Conservation (phyloP, 2,888 invertebrate genomes). For the Drosophila parthenogenetica region DNA sequence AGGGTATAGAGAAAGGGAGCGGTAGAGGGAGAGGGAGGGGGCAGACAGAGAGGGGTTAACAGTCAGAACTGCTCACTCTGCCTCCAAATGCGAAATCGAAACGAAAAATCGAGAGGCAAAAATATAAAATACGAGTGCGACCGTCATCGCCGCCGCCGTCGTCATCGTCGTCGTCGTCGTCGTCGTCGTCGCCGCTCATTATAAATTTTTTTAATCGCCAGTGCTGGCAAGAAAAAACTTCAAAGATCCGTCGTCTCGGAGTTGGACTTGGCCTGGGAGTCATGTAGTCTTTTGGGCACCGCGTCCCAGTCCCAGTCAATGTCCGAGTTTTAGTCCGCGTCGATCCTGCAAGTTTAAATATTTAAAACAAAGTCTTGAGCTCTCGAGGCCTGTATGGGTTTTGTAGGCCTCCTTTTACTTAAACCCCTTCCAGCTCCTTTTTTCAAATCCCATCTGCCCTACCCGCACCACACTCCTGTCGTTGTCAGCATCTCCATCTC, state of each 20-base stretch:
- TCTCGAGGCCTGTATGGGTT: constrained; percentile 48
- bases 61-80: not conserved
- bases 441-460: not conserved
- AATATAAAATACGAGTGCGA: constrained; percentile 78
- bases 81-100: constrained; percentile 75
- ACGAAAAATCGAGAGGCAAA: constrained; percentile 71
- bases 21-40: constrained; percentile 4
- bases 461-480: no score
- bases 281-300: not conserved
- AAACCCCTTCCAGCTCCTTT: not conserved
- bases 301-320: constrained; percentile 2
- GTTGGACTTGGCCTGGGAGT: constrained; percentile 49
- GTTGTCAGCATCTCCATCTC: constrained; percentile 20
- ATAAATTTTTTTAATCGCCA: constrained; percentile 78
- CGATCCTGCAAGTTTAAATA: constrained; percentile 77
- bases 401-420: constrained; percentile 38
- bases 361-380: constrained; percentile 77
- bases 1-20: constrained; percentile 35
- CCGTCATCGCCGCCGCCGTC: constrained; percentile 28
- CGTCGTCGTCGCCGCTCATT: constrained; percentile 60
- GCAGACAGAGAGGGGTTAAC: constrained; percentile 9
- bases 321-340: constrained; percentile 31
- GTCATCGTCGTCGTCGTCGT: constrained; percentile 22
- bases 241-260: constrained; percentile 73
- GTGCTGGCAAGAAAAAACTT: constrained; percentile 66